These are phyloP conservation scores for Hoplodrina blanda DNA, from an alignment of 2,888 invertebrate species.

Conservation along the genomic window DNA sequence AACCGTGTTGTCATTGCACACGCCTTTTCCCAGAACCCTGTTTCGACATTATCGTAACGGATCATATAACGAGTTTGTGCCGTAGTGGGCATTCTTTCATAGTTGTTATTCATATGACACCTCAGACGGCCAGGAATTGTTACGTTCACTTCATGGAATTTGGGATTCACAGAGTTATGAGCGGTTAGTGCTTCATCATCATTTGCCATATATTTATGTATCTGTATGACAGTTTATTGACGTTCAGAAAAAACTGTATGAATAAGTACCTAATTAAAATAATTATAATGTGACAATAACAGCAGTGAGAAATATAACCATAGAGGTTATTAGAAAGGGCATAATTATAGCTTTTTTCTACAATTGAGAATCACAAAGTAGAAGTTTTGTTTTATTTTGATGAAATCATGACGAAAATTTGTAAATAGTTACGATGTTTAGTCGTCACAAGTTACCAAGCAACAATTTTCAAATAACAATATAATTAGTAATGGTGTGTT, in stretches of 20 bases:
- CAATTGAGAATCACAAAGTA: background rate
- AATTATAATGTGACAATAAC: background rate
- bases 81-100: conserved; percentile 52
- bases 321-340: background rate
- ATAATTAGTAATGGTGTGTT: conserved; percentile 63
- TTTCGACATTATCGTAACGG: conserved; percentile 64
- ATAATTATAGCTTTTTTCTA: background rate
- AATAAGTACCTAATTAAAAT: background rate
- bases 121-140: conserved; percentile 50
- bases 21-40: conserved; percentile 69
- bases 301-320: background rate
- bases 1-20: conserved; percentile 66
- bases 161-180: conserved; percentile 19
- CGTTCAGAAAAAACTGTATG: conserved; percentile 8
- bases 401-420: conserved; percentile 14
- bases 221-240: background rate
- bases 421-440: conserved; percentile 11
- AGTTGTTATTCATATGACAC: conserved; percentile 61
- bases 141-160: conserved; percentile 50
- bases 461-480: conserved; percentile 53
- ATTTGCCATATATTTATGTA: background rate
- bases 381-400: conserved; percentile 1
- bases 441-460: conserved; percentile 37
- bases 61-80: conserved; percentile 60
- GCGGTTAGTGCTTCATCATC: conserved; percentile 11